A percentile compares a stretch with the other conserved stretches of the same genome.
Evolutionary conservation across 2,113 vertebrate genomes (phyloP).

Genomic region (Melanerpes formicivorus): DNA sequence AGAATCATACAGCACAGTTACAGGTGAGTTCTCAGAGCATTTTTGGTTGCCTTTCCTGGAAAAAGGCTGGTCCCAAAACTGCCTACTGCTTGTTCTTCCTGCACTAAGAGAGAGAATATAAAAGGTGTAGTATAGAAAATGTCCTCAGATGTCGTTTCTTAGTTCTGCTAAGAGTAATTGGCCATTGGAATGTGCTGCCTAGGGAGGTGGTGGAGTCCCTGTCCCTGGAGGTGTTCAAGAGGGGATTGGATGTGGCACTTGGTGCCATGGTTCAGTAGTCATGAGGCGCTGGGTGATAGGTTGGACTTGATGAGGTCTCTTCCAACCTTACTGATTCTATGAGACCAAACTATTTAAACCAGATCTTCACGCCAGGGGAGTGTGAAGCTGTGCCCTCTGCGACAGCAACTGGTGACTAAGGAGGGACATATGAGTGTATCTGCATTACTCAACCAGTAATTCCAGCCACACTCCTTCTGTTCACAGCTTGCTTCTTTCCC

Average conservation of each 20-base stretch:
- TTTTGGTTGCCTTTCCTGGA: neutral
- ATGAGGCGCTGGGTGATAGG: too few relatives aligned
- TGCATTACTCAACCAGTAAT: neutral
- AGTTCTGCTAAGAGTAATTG: neutral
- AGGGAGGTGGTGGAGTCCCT: too few relatives aligned
- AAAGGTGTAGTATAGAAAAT: neutral
- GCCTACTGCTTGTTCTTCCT: fast-evolving
- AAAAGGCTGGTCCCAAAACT: neutral
- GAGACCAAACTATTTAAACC: neutral
- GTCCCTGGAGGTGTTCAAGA: too few relatives aligned
- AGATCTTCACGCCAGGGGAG: neutral
- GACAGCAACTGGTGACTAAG: neutral
- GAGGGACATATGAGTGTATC: neutral
- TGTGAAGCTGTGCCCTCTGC: neutral
- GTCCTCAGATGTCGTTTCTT: neutral
- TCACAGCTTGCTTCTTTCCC: neutral
- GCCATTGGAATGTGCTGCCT: too few relatives aligned
- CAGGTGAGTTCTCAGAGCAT: neutral
- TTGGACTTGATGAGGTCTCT: too few relatives aligned
- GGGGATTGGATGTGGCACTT: too few relatives aligned
- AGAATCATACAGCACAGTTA: neutral
- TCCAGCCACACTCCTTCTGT: neutral
- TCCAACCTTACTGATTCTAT: too few relatives aligned
- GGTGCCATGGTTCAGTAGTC: too few relatives aligned
- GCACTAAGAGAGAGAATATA: neutral